Evolutionary conservation across 2,888 invertebrate species (phyloP), one percentile per base, ranked within the genome.

Genomic region (Microctonus aethiopoides): DNA sequence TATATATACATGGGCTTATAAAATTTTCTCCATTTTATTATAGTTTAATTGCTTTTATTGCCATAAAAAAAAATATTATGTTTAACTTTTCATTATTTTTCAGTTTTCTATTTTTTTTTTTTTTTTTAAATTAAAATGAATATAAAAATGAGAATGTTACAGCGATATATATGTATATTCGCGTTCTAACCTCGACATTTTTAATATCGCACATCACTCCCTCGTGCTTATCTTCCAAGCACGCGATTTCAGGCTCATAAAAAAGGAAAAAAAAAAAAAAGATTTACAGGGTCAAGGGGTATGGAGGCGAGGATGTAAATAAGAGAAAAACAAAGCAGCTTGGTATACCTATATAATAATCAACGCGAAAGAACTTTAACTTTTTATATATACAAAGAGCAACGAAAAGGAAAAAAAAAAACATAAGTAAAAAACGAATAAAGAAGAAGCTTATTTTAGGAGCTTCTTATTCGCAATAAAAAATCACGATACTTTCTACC

Each of bases 161-260:
- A 39, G 39, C 39, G 16, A 46, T 46, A 46, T n/a, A n/a, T n/a
- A n/a, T n/a, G n/a, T 46, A 16, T 46, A 46, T n/a, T 16, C 46
- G 16, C 46, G 16, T 20, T 46, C 46, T 46, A 46, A 16, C 46
- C 46, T 46, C 46, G 46, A 46, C 46, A 46, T 20, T 46, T 46
- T 46, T 46, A 46, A 46, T 46, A 46, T 46, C 46, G 16, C 46
- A 46, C 46, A 46, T 46, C 46, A 46, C 46, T 46, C 46, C 46
- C 46, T 16, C 16, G 46, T 7, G 46, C 46, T 46, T 46, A 46
- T 46, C 46, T 46, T 46, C 16, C 46, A n/a, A n/a, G 16, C 16
- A 20, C 46, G 46, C 46, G 16, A 46, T 46, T 16, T 46, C 46
- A 46, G 9, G 20, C 46, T 46, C 46, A 7, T 46, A 46, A 46